Evolutionary conservation across 2,113 vertebrate species (phyloP), one percentile per base, ranked within the genome.

Genomic region (Thalassoma bifasciatum): DNA sequence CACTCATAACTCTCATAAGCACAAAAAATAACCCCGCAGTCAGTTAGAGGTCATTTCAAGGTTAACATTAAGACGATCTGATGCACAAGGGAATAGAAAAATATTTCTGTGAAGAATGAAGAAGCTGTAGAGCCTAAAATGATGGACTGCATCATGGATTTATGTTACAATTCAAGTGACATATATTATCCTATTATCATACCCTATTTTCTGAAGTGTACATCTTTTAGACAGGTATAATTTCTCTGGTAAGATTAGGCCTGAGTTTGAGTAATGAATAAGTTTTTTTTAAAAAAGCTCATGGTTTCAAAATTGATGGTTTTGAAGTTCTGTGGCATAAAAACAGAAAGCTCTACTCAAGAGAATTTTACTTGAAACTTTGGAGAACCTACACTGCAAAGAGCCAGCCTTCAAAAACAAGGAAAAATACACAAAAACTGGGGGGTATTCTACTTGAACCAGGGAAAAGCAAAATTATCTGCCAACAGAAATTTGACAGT

Each of bases 11-110:
- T 68, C 63, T 11, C 22, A 17, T 22, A 16, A 60, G 44, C 30
- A 11, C 58, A 47, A 5, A 34, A 40, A 54, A 37, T 64, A 16
- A 34, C 13, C 52, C 0, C 1, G 13, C 38, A 64, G n/a, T 36
- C 76, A 62, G 51, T 77, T 47, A 71, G 51, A 69, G 73, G 71
- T 82, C 74, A 65, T 56, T 75, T 64, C 12, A 86, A 80, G 83
- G 61, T 86, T 49, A 75, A 16, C 62, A 64, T 47, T 22, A 65
- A 62, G 46, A 74, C 53, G 65, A 40, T 71, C 4, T 50, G 30
- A 50, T 0, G 59, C 79, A 66, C 38, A 52, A 24, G 73, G 69
- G 34, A 63, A n/a, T 42, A 17, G n/a, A 23, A 24, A 52, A 66
- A 37, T 61, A n/a, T 71, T 69, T 26, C 34, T 60, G n/a, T 49